phyloP scores from a whole-genome alignment of 2,888 invertebrate species.

The Amiota minor region DNA sequence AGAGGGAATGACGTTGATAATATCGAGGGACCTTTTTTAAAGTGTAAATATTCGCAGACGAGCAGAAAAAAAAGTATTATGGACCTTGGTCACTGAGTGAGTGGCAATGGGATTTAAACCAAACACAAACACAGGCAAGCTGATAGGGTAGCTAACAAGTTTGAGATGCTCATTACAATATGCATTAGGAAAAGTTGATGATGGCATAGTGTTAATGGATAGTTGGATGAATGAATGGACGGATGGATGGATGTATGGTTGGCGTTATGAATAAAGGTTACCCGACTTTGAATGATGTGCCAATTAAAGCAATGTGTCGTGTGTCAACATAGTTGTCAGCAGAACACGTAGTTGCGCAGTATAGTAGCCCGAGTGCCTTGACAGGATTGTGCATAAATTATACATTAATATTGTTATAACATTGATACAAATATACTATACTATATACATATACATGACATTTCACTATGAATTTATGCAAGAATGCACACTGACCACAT shows the following conservation, averaged over 20 bases:
- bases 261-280: background rate
- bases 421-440: background rate
- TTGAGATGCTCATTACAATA: slow-evolving; percentile 9
- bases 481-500: slow-evolving; percentile 6
- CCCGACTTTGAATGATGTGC: slow-evolving; percentile 20
- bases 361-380: background rate
- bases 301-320: slow-evolving; percentile 17
- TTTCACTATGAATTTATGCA: slow-evolving; percentile 23
- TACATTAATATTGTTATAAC: slow-evolving; percentile 14
- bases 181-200: slow-evolving; percentile 3
- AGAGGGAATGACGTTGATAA: background rate
- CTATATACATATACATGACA: slow-evolving; percentile 8
- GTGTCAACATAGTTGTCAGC: slow-evolving; percentile 22
- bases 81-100: background rate
- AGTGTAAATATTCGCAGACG: slow-evolving; percentile 22
- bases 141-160: too few species aligned
- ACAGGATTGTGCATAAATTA: slow-evolving; percentile 22
- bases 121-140: too few species aligned
- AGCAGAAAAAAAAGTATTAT: background rate
- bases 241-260: background rate
- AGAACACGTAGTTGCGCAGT: background rate
- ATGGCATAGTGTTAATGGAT: background rate
- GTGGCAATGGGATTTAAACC: background rate
- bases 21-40: slow-evolving; percentile 8
- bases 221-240: background rate